Percentiles rank a stretch among this genome's conserved stretches.
phyloP scores from a whole-genome alignment of 2,113 vertebrate species.

The Antechinus flavipes region DNA sequence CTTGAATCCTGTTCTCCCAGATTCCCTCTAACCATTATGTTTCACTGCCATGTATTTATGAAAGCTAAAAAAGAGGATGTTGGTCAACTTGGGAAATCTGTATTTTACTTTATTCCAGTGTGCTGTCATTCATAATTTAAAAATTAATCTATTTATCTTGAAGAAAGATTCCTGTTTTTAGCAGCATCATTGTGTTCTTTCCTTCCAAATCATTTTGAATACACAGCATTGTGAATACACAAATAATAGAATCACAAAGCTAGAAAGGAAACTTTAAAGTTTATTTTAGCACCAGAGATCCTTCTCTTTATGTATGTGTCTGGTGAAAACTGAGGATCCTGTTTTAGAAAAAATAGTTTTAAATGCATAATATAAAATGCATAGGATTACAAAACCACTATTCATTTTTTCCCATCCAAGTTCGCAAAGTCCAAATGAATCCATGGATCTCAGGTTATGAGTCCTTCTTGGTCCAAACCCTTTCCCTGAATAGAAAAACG shows the following conservation, averaged over 20 bases:
- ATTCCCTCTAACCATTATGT: background rate
- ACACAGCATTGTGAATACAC: background rate
- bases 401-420: background rate
- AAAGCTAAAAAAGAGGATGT: constrained; percentile 12
- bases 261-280: background rate
- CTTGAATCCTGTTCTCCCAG: background rate
- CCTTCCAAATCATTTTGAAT: background rate
- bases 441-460: background rate
- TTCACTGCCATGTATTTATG: background rate
- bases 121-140: constrained; percentile 21
- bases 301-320: background rate
- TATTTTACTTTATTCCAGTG: constrained; percentile 21
- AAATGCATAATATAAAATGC: background rate
- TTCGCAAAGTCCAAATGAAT: background rate
- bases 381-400: background rate
- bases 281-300: background rate
- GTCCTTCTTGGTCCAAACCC: background rate
- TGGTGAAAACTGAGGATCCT: background rate
- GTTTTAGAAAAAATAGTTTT: background rate
- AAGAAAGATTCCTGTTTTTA: background rate
- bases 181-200: background rate
- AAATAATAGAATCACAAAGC: background rate
- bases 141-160: background rate
- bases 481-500: background rate
- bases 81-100: constrained; percentile 26